A percentile compares a stretch with the other conserved stretches of the same genome.
These are phyloP conservation scores for Onthophagus sagittarius DNA, from an alignment of 2,888 invertebrate genomes.

Conservation along the genomic window DNA sequence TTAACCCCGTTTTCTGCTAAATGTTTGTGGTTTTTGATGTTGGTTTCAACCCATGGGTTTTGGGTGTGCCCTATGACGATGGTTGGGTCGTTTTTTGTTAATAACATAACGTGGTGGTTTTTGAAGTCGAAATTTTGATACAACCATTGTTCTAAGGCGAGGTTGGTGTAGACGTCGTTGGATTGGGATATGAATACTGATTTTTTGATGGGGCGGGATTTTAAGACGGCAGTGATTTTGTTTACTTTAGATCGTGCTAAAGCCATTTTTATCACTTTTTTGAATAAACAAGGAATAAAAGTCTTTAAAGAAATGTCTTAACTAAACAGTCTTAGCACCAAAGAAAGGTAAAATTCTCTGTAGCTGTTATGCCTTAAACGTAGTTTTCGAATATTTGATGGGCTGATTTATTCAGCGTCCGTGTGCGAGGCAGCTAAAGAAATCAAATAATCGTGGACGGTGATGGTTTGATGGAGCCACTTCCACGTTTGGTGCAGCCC, in stretches of 20 bases:
- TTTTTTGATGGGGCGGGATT: slow-evolving; percentile 59
- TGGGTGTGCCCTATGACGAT: slow-evolving; percentile 96
- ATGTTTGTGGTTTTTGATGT: slow-evolving; percentile 60
- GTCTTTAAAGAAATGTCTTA: slow-evolving; percentile 1
- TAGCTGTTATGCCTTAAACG: slow-evolving; percentile 30
- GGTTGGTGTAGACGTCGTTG: slow-evolving; percentile 84
- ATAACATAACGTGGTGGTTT: slow-evolving; percentile 77
- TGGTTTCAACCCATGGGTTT: slow-evolving; percentile 93
- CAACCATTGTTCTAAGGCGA: slow-evolving; percentile 96
- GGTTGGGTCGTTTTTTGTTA: slow-evolving; percentile 92
- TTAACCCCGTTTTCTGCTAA: slow-evolving; percentile 61
- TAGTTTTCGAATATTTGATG: slow-evolving; percentile 16
- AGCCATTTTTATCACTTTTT: slow-evolving; percentile 36
- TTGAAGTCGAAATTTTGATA: slow-evolving; percentile 82
- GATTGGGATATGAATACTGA: slow-evolving; percentile 91
- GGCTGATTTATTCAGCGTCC: slow-evolving; percentile 46
- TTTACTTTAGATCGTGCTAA: slow-evolving; percentile 36
- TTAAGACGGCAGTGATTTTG: slow-evolving; percentile 31
- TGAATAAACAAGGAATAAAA: slow-evolving; percentile 13
- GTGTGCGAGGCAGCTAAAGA: slow-evolving; percentile 73
- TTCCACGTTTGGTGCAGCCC: slow-evolving; percentile 90
- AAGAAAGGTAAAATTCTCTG: slow-evolving; percentile 23
- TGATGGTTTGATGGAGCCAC: slow-evolving; percentile 90
- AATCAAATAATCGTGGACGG: slow-evolving; percentile 83
- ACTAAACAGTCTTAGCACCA: neutral